Evolutionary conservation across 2,113 vertebrate genomes (phyloP).

Genomic region (Gnathonemus echidnorhynchus): DNA sequence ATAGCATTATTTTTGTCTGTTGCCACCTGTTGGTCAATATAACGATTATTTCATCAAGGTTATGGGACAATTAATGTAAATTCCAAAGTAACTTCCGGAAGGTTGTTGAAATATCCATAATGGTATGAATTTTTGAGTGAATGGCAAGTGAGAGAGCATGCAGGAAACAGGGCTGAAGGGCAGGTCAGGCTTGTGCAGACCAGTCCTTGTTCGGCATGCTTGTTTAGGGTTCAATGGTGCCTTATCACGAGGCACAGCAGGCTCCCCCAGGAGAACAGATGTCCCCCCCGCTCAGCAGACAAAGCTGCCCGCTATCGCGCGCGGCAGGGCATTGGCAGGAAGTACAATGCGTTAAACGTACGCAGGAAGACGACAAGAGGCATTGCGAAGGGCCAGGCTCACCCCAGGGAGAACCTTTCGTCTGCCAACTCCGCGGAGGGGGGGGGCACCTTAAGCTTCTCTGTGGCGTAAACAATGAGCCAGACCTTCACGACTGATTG

Average conservation of each 20-base stretch:
- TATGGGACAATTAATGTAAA: not conserved
- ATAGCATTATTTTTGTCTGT: not conserved
- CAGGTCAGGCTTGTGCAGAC: not conserved
- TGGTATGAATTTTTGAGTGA: not conserved
- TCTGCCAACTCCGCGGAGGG: constrained; percentile 71
- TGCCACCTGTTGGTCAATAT: not conserved
- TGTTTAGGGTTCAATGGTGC: constrained; percentile 9
- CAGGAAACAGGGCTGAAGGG: not conserved
- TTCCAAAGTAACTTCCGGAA: not conserved
- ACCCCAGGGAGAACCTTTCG: constrained; percentile 56
- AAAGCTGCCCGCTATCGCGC: not conserved
- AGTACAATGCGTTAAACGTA: constrained; percentile 2
- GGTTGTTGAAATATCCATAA: not conserved
- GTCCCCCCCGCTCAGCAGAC: not conserved
- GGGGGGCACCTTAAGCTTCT: constrained; percentile 93
- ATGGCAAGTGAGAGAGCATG: not conserved
- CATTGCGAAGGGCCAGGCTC: constrained; percentile 14
- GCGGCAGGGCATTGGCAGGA: not conserved
- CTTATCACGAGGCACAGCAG: not conserved
- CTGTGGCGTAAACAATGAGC: constrained; percentile 85
- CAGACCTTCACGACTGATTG: constrained; percentile 96
- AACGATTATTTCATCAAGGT: not conserved
- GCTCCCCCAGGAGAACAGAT: constrained; percentile 13
- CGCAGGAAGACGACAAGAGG: constrained; percentile 10
- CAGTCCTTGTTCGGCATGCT: constrained; percentile 14